These are phyloP conservation scores for Picus viridis DNA, from an alignment of 2,797 vertebrate species.

Conservation along the genomic window DNA sequence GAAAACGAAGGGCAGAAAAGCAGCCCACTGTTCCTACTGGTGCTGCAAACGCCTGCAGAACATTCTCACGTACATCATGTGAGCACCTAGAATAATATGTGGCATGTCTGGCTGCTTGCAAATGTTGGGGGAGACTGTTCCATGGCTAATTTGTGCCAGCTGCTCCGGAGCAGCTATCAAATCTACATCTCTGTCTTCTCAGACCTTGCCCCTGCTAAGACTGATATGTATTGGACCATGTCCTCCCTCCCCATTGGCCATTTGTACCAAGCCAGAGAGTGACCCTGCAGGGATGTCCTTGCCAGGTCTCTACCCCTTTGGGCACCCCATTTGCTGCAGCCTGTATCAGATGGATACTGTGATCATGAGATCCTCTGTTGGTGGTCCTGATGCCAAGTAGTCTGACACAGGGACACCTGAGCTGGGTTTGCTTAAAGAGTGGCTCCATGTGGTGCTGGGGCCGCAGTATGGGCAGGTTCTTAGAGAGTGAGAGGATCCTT, in stretches of 20 bases:
- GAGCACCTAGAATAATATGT: background rate
- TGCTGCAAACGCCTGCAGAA: fast-evolving
- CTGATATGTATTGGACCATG: fast-evolving
- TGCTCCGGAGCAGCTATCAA: background rate
- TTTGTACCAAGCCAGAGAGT: background rate
- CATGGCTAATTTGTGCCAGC: background rate
- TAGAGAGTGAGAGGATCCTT: background rate
- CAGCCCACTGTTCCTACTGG: background rate
- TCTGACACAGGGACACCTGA: background rate
- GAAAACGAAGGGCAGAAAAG: background rate
- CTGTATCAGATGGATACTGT: fast-evolving
- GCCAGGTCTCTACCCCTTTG: background rate
- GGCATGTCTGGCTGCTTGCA: background rate
- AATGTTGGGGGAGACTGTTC: background rate
- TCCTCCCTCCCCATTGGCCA: background rate
- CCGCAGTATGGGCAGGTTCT: background rate
- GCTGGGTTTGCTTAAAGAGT: background rate
- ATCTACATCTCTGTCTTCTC: background rate
- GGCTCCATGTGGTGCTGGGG: background rate
- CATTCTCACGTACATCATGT: fast-evolving
- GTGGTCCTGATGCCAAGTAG: background rate
- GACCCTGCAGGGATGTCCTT: background rate
- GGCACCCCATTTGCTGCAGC: background rate
- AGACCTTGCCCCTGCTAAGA: background rate
- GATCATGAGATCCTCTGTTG: background rate